Base-by-base conservation (phyloP, 2,888 invertebrate genomes). In the Anodontia alba region DNA sequence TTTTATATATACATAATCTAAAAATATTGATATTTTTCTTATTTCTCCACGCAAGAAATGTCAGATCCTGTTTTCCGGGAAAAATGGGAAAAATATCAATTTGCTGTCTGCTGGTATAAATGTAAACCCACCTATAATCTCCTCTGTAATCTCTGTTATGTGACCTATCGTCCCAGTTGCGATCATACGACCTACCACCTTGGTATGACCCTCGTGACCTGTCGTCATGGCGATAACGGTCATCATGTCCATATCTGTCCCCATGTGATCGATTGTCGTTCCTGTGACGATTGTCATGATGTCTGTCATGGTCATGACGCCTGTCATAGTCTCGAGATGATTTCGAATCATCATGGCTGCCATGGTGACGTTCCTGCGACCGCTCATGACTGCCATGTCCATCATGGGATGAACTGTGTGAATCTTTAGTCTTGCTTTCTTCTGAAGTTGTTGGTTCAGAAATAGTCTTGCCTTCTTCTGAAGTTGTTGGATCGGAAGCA, bases 161-260 rank as follows among this genome's bases (percentile, higher is more conserved):
- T 26, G 51, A 54, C 54, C 72, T 72, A 29, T 72, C 74, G 23
- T 54, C 72, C 31, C 57, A 49, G 33, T 49, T 71, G 49, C 51
- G 71, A 31, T 71, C 71, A 51, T 49, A 49, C 38, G 72, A 72
- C 29, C 54, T 78, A 38, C 62, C 74, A 67, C 68, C 76, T 67
- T 69, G 71, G 71, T 71, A 49, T 26, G 43, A 43, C 8, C 49
- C 54, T 12, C 12, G 51, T 7, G 51, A 54, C 38, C 72, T 51
- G 38, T 72, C 54, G 31, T 72, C 72, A 38, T 42, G 72, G 23
- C 38, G 72, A 42, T 69, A 26, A 15, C 62, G 12, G 33, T 62
- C 33, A 17, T 62, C 62, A 17, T 62, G n/a, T 31, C 62, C 33
- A 33, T 33, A 12, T 62, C 62, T 62, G 23, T 62, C 62, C 12